Conservation (phyloP, 2,888 invertebrate species). For the Apantesis nais region DNA sequence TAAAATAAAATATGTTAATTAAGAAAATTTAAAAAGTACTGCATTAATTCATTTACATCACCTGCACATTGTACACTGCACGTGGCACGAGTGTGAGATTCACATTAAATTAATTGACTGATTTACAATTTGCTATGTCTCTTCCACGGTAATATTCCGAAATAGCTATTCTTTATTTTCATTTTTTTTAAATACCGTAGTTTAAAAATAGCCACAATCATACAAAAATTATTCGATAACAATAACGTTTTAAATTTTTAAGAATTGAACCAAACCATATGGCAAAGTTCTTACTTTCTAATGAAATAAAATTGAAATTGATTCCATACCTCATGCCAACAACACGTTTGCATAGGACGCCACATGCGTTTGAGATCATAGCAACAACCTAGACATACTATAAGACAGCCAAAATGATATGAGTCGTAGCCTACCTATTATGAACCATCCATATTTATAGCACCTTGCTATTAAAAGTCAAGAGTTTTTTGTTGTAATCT, state of each 20-base stretch:
- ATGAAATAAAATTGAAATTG: conserved; percentile 9
- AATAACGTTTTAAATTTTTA: background rate
- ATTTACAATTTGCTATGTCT: background rate
- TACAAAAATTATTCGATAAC: background rate
- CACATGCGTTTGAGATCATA: background rate
- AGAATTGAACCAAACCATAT: background rate
- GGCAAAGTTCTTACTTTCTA: conserved; percentile 10
- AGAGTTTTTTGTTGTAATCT: conserved; percentile 59
- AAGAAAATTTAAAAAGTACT: background rate
- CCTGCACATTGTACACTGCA: background rate
- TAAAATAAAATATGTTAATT: background rate
- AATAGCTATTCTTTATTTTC: no score
- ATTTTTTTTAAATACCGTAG: background rate
- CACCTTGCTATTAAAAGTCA: conserved; percentile 19
- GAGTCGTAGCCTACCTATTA: conserved; percentile 8
- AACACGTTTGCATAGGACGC: background rate
- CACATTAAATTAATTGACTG: background rate
- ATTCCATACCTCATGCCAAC: conserved; percentile 12
- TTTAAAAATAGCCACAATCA: background rate
- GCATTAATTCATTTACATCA: background rate
- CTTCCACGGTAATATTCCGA: no score
- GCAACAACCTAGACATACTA: conserved; percentile 1
- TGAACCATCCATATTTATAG: background rate
- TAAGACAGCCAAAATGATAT: conserved; percentile 6
- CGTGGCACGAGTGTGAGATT: background rate